phyloP scores from a whole-genome alignment of 2,113 vertebrate species.

The Sula dactylatra region DNA sequence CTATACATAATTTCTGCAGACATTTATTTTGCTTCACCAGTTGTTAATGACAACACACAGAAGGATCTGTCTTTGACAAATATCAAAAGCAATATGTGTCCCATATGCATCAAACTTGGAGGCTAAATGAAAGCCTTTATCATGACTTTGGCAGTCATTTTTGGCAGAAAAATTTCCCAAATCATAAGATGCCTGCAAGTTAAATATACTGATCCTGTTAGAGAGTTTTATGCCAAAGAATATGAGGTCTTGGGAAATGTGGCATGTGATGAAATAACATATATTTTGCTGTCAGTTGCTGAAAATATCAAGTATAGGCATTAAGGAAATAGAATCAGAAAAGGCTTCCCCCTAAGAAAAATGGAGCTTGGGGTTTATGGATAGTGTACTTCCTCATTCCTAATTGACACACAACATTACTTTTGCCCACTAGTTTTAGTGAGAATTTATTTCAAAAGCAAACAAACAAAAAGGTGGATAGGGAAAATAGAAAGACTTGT shows the following conservation, averaged over 20 bases:
- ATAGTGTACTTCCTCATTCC: background rate
- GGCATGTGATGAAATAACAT: background rate
- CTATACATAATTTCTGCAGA: background rate
- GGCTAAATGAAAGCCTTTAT: background rate
- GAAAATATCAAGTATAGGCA: background rate
- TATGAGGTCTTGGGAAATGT: background rate
- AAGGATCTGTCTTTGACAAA: constrained; percentile 26
- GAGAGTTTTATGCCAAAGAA: background rate
- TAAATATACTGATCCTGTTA: background rate
- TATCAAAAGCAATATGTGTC: constrained; percentile 16
- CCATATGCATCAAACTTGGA: background rate
- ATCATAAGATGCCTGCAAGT: background rate
- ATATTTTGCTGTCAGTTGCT: background rate
- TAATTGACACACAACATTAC: background rate
- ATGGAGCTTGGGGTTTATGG: background rate
- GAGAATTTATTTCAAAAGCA: background rate
- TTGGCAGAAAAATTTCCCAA: background rate
- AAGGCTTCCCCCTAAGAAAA: background rate
- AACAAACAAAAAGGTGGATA: background rate
- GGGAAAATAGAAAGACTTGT: background rate
- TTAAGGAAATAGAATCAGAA: background rate
- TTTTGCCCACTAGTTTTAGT: background rate
- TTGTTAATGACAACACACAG: constrained; percentile 45
- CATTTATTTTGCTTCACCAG: constrained; percentile 15
- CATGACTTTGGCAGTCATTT: background rate